A percentile compares a stretch with the other conserved stretches of the same genome.
Conservation (phyloP, 2,797 vertebrate species). For the Micropoecilia bifurca region DNA sequence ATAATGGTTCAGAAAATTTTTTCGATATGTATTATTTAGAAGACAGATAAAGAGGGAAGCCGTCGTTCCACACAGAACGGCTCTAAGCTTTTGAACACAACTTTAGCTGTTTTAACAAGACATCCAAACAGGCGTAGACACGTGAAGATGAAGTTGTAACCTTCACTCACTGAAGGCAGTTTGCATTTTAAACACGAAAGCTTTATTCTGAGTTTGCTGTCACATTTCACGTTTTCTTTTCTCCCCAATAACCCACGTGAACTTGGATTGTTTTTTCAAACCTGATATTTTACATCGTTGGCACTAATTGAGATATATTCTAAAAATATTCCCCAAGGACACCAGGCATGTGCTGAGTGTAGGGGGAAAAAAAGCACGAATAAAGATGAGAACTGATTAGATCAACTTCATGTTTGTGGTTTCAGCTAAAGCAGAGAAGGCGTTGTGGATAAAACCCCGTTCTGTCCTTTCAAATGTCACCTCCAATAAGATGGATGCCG, state of each 20-base stretch:
- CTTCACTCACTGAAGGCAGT: constrained; percentile 45
- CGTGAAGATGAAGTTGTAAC: constrained; percentile 38
- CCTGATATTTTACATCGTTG: constrained; percentile 4
- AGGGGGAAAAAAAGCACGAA: constrained; percentile 2
- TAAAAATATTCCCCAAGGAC: constrained; percentile 35
- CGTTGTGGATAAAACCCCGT: constrained; percentile 19
- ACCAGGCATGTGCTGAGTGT: constrained; percentile 9
- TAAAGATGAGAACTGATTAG: constrained; percentile 35
- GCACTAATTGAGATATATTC: constrained; percentile 14
- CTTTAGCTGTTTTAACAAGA: neutral
- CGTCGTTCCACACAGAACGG: neutral
- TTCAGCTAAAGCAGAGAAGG: constrained; percentile 26
- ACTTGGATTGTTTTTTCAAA: constrained; percentile 23
- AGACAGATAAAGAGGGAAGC: neutral
- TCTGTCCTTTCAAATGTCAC: constrained; percentile 45
- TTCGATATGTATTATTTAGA: neutral
- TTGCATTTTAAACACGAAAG: constrained; percentile 46
- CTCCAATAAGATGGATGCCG: constrained; percentile 24
- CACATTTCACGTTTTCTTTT: constrained; percentile 8
- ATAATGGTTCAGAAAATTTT: neutral
- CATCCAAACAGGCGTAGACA: neutral
- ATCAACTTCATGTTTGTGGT: constrained; percentile 37
- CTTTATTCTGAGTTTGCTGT: constrained; percentile 3
- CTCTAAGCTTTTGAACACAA: constrained; percentile 2
- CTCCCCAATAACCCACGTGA: neutral